These are phyloP conservation scores for Semnopithecus entellus DNA, from an alignment of 2,113 vertebrate genomes.

Conservation along the genomic window DNA sequence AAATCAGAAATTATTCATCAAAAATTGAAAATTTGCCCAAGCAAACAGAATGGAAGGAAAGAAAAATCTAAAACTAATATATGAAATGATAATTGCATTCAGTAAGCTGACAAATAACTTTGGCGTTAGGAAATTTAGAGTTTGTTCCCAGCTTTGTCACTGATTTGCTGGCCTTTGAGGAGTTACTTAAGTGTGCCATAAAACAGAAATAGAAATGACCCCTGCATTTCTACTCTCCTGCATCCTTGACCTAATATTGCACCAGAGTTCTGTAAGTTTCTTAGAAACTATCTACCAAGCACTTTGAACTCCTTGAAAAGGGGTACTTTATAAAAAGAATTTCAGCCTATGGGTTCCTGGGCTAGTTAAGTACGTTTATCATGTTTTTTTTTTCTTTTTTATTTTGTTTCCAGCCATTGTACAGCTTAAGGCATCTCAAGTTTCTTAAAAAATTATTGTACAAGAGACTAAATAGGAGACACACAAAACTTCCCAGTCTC, in stretches of 20 bases:
- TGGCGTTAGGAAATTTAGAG: not conserved
- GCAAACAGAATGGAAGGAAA: not conserved
- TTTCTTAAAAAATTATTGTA: constrained; percentile 12
- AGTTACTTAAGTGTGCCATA: not conserved
- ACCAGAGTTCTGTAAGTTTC: constrained; percentile 30
- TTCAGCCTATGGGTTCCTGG: not conserved
- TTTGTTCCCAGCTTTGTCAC: not conserved
- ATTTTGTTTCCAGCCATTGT: not conserved
- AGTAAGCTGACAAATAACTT: not conserved
- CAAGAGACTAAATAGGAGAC: not conserved
- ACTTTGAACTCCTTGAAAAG: constrained; percentile 31
- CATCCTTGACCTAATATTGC: not conserved
- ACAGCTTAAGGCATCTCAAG: not conserved
- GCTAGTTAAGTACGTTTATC: constrained; percentile 9
- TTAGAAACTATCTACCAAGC: constrained; percentile 21
- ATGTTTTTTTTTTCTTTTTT: not conserved
- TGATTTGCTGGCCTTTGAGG: not conserved
- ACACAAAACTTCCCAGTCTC: not conserved
- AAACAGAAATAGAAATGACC: not conserved
- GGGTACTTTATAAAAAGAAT: constrained; percentile 54
- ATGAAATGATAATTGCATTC: not conserved
- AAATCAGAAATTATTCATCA: not conserved
- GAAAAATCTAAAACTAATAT: not conserved
- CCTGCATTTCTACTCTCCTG: not conserved
- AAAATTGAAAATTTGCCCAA: not conserved